phyloP scores from a whole-genome alignment of 30 jellyfish, hydroid and myxozoan species.

The Cassiopea andromeda region DNA sequence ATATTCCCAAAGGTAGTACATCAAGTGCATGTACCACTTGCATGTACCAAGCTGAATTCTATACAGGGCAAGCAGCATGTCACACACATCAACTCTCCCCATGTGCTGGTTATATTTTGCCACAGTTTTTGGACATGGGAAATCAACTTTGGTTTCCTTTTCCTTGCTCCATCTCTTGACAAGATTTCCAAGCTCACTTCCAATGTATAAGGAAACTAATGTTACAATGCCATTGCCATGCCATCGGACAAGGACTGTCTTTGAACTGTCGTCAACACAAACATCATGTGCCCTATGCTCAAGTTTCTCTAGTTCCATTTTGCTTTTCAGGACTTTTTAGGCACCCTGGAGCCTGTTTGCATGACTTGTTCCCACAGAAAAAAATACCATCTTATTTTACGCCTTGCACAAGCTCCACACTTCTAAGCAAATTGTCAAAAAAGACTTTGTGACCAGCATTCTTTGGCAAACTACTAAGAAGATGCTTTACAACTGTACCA shows the following conservation, averaged over 20 bases:
- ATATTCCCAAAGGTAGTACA: not conserved
- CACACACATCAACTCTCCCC: constrained; percentile 70
- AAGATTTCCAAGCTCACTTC: constrained; percentile 15
- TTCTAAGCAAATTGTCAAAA: constrained; percentile 14
- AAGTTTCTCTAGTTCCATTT: not conserved
- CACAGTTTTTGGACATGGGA: constrained; percentile 45
- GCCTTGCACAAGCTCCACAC: constrained; percentile 4
- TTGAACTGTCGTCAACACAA: not conserved
- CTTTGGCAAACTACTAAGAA: not conserved
- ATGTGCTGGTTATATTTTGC: constrained; percentile 27
- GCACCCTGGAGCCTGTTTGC: constrained; percentile 29
- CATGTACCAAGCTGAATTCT: constrained; percentile 1
- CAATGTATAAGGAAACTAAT: constrained; percentile 23
- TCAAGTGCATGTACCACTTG: constrained; percentile 37
- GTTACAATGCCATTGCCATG: constrained; percentile 31
- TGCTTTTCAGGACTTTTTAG: not conserved
- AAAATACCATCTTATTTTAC: constrained; percentile 11
- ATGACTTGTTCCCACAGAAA: constrained; percentile 42
- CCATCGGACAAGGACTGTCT: constrained; percentile 8
- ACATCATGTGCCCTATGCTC: not conserved
- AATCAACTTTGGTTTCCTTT: constrained; percentile 1
- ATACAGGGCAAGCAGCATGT: constrained; percentile 48
- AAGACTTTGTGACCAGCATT: constrained; percentile 42
- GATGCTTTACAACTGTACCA: constrained; percentile 43
- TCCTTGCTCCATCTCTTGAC: constrained; percentile 46